Conservation (phyloP, 2,113 vertebrate genomes). For the Sorex fumeus region DNA sequence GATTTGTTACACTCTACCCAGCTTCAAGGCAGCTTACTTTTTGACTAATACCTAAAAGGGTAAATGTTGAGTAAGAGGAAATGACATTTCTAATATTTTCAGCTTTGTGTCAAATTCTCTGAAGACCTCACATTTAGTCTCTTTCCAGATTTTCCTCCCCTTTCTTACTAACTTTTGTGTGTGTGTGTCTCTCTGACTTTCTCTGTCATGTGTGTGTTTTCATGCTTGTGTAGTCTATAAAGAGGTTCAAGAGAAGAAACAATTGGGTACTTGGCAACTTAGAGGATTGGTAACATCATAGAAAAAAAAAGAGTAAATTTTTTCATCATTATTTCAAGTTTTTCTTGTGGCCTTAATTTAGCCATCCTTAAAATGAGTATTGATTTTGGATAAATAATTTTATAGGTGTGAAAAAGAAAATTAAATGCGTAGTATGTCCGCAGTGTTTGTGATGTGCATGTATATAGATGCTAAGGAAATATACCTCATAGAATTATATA, state of each 20-base stretch:
- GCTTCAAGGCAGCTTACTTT: neutral
- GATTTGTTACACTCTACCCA: neutral
- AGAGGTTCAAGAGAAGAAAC: neutral
- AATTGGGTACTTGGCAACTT: neutral
- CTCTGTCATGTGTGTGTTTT: neutral
- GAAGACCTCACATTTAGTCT: neutral
- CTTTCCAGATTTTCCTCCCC: neutral
- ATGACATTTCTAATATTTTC: neutral
- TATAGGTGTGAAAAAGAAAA: neutral
- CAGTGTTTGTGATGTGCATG: no score
- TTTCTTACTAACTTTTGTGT: neutral
- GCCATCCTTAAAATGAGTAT: neutral
- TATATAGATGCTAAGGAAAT: neutral
- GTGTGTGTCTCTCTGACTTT: neutral
- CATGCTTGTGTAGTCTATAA: neutral
- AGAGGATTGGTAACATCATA: neutral
- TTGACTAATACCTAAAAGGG: conserved; percentile 2
- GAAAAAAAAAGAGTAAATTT: neutral
- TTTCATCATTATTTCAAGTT: conserved; percentile 1
- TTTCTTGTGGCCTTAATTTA: neutral
- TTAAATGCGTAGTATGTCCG: neutral
- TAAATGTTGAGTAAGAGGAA: conserved; percentile 33
- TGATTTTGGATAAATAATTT: neutral
- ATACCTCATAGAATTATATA: neutral
- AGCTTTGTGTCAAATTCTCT: neutral